Base-by-base conservation (phyloP, 2,888 invertebrate genomes). In the Eristalinus aeneus region DNA sequence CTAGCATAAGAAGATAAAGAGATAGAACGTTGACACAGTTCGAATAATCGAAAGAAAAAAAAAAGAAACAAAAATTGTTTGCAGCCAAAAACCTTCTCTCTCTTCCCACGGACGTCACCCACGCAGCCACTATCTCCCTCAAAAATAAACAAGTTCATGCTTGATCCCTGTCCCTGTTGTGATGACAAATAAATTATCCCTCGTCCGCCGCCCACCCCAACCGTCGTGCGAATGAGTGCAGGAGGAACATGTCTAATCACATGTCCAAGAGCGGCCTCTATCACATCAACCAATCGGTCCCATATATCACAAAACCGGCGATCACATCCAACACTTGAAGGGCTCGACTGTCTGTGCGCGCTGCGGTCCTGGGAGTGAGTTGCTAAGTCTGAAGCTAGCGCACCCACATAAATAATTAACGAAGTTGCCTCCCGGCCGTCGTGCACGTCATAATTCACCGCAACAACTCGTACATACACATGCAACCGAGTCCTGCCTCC, bases 331-430 rank as follows among this genome's bases (percentile, higher is more conserved):
- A 46, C 56, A 36, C 46, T 27, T 36, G 61, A 46, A 46, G 16
- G 34, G 27, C 56, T 27, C 16, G 16, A 61, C 12, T 11, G 16
- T 11, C 61, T 56, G 39, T 76, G 6, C 9, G 46, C 46, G 46
- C 8, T 56, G 39, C 39, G 67, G 46, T 71, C 11, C 54, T 10
- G 16, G 34, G 56, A 6, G 60, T 75, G 77, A 71, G 65, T 71
- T 60, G 64, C 54, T 76, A 74, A 23, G 46, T 64, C 54, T 69
- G 90, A 91, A 91, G 91, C 91, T 90, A 89, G 89, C 89, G 68
- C 72, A 77, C 77, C 54, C 53, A 27, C 60, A 39, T 60, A 68
- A 56, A 56, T 56, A 56, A 56, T 53, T 68, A 46, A 31, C 31
- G n/a, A 53, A 53, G 31, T 16, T 78, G 72, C 61, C 85, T 85